Evolutionary conservation across 2,888 invertebrate species (phyloP).

Genomic region (Cerastis rubricosa): DNA sequence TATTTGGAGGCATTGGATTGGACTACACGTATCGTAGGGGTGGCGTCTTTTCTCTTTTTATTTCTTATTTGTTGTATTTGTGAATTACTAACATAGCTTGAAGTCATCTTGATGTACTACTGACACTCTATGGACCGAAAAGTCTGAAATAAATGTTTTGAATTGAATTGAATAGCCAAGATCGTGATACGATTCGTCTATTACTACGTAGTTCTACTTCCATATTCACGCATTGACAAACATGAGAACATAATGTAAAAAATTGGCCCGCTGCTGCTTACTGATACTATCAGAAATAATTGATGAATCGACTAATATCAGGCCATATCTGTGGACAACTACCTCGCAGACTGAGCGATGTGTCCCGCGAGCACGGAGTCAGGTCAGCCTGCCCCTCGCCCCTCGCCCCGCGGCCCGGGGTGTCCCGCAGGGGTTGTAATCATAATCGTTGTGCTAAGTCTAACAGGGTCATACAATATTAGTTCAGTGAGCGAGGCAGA

Average conservation of each 20-base stretch:
- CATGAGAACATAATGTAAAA: slow-evolving; percentile 1
- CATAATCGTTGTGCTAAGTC: slow-evolving; percentile 20
- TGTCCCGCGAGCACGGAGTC: neutral
- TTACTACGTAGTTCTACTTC: neutral
- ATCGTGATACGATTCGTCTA: neutral
- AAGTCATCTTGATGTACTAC: too few species aligned
- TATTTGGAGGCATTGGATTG: too few species aligned
- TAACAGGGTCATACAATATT: slow-evolving; percentile 24
- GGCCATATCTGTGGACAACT: neutral
- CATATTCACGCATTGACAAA: slow-evolving; percentile 4
- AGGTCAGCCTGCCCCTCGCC: neutral
- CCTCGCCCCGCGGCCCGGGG: neutral
- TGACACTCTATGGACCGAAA: too few species aligned
- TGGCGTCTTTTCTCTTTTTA: too few species aligned
- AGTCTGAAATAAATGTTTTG: too few species aligned
- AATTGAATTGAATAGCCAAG: too few species aligned
- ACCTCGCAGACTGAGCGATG: neutral
- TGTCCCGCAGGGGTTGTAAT: neutral
- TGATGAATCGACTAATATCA: slow-evolving; percentile 6
- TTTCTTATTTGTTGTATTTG: too few species aligned
- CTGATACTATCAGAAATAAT: slow-evolving; percentile 14
- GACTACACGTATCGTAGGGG: too few species aligned
- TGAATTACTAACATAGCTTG: too few species aligned
- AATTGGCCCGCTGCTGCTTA: neutral
- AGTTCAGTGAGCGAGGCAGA: slow-evolving; percentile 8